Percentiles rank a stretch among this genome's conserved stretches.
Evolutionary conservation across 2,888 invertebrate species (phyloP).

Genomic region (Maniola hyperantus): DNA sequence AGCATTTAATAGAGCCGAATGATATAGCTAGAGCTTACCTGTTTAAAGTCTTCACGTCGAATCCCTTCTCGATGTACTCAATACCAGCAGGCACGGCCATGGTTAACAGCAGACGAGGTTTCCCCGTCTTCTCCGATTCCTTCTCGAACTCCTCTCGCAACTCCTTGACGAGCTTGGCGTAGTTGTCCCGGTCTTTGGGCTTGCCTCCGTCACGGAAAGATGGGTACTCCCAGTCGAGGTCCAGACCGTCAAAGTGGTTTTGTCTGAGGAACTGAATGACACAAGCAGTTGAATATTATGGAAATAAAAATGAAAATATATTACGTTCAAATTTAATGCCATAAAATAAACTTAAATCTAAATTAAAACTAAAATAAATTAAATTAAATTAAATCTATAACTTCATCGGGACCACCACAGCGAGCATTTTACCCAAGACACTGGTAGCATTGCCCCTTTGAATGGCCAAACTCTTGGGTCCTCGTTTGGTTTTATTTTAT

Average conservation of each 20-base stretch:
- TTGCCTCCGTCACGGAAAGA: conserved; percentile 91
- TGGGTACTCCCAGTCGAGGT: conserved; percentile 96
- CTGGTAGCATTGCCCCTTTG: too few species aligned
- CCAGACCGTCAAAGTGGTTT: conserved; percentile 96
- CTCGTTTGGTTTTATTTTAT: too few species aligned
- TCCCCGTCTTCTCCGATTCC: conserved; percentile 92
- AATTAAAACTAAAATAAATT: too few species aligned
- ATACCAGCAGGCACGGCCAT: conserved; percentile 98
- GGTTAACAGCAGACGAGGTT: conserved; percentile 89
- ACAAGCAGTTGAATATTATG: background rate
- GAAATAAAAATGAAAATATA: too few species aligned
- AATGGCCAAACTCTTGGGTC: too few species aligned
- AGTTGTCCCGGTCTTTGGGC: conserved; percentile 92
- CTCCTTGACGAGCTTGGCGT: conserved; percentile 94
- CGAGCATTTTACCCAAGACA: too few species aligned
- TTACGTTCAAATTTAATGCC: too few species aligned
- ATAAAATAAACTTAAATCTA: too few species aligned
- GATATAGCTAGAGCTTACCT: conserved; percentile 84
- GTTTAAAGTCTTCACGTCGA: conserved; percentile 93
- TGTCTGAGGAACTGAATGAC: conserved; percentile 87
- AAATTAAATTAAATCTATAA: too few species aligned
- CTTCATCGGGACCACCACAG: too few species aligned
- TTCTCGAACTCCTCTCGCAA: conserved; percentile 93
- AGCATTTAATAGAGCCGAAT: too few species aligned
- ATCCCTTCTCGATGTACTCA: conserved; percentile 96